Conservation (phyloP, 2,888 invertebrate species). For the Ophraella communa region DNA sequence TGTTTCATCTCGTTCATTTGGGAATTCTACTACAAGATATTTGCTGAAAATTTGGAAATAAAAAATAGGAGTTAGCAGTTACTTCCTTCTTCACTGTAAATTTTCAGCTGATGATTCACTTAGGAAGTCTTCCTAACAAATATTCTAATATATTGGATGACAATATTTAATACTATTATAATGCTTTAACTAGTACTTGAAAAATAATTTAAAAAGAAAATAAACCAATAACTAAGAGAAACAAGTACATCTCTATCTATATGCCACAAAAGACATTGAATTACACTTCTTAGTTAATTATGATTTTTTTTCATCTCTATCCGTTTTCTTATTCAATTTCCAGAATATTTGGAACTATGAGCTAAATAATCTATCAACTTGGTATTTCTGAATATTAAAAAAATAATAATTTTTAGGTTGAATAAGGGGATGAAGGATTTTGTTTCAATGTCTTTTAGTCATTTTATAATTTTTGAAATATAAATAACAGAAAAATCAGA, state of each 20-base stretch:
- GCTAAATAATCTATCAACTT: too few species aligned
- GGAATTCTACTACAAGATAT: not conserved
- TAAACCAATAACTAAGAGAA: too few species aligned
- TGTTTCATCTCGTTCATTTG: not conserved
- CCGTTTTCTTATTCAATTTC: not conserved
- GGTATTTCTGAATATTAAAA: too few species aligned
- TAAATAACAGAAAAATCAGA: not conserved
- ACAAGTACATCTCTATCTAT: too few species aligned
- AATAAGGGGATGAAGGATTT: too few species aligned
- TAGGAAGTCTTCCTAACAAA: not conserved
- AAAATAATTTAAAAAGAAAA: too few species aligned
- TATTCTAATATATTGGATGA: not conserved
- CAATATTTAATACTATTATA: not conserved
- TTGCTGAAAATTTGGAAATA: not conserved
- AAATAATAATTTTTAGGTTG: not conserved
- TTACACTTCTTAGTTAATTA: too few species aligned
- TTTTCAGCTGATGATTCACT: conserved; percentile 3
- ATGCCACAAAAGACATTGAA: too few species aligned
- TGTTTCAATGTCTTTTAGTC: too few species aligned
- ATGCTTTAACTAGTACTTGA: too few species aligned
- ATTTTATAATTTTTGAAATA: not conserved
- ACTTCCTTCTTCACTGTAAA: not conserved
- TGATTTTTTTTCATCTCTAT: not conserved
- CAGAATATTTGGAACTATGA: not conserved
- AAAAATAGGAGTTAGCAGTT: not conserved